Evolutionary conservation across 1,140 invertebrate genomes (phyloP).

Genomic region (Yoshiicerus persimilis): DNA sequence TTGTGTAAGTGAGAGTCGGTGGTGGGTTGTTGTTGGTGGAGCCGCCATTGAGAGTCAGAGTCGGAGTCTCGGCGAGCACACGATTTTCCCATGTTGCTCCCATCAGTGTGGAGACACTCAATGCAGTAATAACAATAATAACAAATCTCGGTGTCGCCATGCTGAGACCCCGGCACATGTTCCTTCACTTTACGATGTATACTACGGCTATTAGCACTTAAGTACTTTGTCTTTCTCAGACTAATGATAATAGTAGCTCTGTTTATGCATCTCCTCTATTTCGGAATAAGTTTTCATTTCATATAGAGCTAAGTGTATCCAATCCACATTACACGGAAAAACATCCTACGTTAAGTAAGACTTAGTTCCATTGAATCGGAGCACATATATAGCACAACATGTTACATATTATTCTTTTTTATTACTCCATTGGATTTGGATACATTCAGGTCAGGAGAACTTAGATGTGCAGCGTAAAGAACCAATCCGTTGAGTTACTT

Average conservation of each 20-base stretch:
- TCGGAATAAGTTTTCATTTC: neutral
- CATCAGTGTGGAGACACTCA: neutral
- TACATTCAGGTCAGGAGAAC: no score
- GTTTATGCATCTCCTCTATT: neutral
- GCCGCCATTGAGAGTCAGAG: neutral
- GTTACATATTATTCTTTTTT: neutral
- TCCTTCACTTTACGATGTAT: constrained; percentile 2
- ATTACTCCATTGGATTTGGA: no score
- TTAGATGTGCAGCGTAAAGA: no score
- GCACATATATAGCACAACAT: no score
- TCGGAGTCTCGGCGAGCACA: neutral
- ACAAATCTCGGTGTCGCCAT: constrained; percentile 21
- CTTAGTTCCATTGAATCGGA: no score
- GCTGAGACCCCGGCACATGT: constrained; percentile 16
- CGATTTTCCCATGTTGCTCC: neutral
- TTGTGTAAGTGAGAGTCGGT: neutral
- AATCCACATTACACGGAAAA: no score
- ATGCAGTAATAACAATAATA: constrained; percentile 15
- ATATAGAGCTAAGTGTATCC: no score
- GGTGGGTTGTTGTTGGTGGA: neutral
- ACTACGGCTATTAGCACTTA: neutral
- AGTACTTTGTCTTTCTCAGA: neutral
- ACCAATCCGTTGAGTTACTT: neutral
- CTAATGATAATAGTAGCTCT: neutral
- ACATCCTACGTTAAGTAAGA: no score